Base-by-base conservation (phyloP, 2,113 vertebrate species). In the Petrocephalus zakoni region DNA sequence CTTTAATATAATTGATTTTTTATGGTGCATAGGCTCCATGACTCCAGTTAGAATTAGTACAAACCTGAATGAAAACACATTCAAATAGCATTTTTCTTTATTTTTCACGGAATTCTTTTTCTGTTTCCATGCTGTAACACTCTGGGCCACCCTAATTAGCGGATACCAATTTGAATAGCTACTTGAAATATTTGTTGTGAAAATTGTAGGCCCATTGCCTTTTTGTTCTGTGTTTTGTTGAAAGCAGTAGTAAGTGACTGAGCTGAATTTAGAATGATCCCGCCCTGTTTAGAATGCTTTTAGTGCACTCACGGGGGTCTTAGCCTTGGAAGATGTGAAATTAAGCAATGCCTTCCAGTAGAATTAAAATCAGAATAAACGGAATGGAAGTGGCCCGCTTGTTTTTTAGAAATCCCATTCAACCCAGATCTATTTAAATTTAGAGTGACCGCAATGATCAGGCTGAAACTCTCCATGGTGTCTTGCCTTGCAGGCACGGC, bases 391-490 rank as follows among this genome's bases (percentile, higher is more conserved):
- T 21, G 56, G 11, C 47, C 47, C 2, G 19, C 29, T 25, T 72
- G 49, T 56, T 52, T 56, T 29, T 61, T 6, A 25, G 88, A 49
- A 81, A 22, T 64, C 46, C 61, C 88, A 25, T 75, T 72, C 61
- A 55, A 72, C 47, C 52, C 13, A 75, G 49, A 55, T 37, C 13
- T 85, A 87, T 87, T 89, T 72, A 87, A 82, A 81, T 87, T 82
- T 51, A 83, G 56, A 81, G 68, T 56, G 64, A 87, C 68, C 85
- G 29, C 64, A 61, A 47, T 22, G 37, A 89, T 87, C 53, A 37
- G 42, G n/a, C 9, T 3, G 64, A 34, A 15, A 37, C 9, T 46
- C 89, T 49, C 85, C 19, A 19, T 42, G 72, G 51, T 83, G 68
- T 25, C 64, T 53, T 68, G 29, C 11, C 10, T 86, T 21, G 19